These are phyloP conservation scores for Hirundo rustica DNA, from an alignment of 2,797 vertebrate genomes.

Conservation along the genomic window DNA sequence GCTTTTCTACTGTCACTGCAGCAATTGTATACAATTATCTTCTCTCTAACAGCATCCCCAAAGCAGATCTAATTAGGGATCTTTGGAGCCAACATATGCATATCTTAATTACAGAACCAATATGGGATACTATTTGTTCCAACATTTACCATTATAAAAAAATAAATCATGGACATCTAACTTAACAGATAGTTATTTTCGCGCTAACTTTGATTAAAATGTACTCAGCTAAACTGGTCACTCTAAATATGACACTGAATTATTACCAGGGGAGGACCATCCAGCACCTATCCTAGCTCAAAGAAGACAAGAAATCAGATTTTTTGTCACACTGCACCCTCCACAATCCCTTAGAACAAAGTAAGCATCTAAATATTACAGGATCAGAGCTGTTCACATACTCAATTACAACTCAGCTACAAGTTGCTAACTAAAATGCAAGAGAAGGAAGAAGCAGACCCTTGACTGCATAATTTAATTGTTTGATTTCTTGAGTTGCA, in stretches of 20 bases:
- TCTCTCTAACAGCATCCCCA: conserved; percentile 61
- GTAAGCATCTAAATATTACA: not conserved
- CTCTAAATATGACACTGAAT: not conserved
- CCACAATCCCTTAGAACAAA: not conserved
- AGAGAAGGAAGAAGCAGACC: not conserved
- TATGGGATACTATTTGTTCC: conserved; percentile 76
- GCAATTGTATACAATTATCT: conserved; percentile 72
- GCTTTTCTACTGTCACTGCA: conserved; percentile 59
- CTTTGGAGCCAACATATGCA: conserved; percentile 72
- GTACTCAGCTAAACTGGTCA: not conserved
- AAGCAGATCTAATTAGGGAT: conserved; percentile 74
- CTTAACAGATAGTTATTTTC: conserved; percentile 51
- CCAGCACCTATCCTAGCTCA: not conserved
- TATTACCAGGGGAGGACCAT: not conserved
- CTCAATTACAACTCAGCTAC: not conserved
- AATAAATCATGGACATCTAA: not conserved
- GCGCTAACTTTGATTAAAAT: conserved; percentile 23
- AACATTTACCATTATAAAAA: conserved; percentile 50
- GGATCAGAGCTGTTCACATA: not conserved
- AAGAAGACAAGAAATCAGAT: not conserved
- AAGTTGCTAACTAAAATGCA: not conserved
- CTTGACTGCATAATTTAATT: not conserved
- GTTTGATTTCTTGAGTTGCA: not conserved
- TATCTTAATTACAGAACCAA: conserved; percentile 79
- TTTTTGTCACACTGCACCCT: not conserved